These are phyloP conservation scores for Stenotaenia linearis DNA, from an alignment of 2,888 invertebrate genomes.

Conservation along the genomic window DNA sequence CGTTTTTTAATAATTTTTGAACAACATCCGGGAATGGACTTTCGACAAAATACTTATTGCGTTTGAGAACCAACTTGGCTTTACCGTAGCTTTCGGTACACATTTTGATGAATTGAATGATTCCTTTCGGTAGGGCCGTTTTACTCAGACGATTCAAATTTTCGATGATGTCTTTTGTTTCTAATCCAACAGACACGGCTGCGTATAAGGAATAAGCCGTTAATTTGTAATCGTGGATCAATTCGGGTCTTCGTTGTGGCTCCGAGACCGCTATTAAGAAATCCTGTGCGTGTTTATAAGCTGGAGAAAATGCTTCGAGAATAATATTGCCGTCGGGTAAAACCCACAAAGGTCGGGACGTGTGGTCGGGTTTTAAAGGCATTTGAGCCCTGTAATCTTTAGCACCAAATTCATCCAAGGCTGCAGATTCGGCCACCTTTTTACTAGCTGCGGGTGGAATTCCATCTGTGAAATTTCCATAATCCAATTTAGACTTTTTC, in stretches of 20 bases:
- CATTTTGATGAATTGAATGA: constrained; percentile 83
- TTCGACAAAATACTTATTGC: constrained; percentile 92
- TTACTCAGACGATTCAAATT: constrained; percentile 93
- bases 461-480: too few species aligned
- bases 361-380: too few species aligned
- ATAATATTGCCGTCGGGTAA: too few species aligned
- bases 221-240: constrained; percentile 93
- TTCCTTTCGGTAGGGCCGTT: constrained; percentile 88
- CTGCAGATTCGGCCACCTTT: too few species aligned
- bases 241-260: constrained; percentile 96
- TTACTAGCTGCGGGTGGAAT: too few species aligned
- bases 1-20: constrained; percentile 91
- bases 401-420: too few species aligned
- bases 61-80: constrained; percentile 93
- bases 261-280: too few species aligned
- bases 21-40: constrained; percentile 90
- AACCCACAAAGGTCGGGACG: too few species aligned
- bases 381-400: too few species aligned
- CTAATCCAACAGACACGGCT: constrained; percentile 96
- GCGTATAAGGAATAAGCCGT: constrained; percentile 99
- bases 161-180: constrained; percentile 94
- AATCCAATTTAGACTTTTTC: too few species aligned
- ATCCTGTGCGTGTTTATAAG: too few species aligned
- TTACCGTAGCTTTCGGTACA: constrained; percentile 99
- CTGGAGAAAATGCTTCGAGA: too few species aligned